Evolutionary conservation across 1,140 invertebrate species (phyloP).

Genomic region (Probaryconus sp.): DNA sequence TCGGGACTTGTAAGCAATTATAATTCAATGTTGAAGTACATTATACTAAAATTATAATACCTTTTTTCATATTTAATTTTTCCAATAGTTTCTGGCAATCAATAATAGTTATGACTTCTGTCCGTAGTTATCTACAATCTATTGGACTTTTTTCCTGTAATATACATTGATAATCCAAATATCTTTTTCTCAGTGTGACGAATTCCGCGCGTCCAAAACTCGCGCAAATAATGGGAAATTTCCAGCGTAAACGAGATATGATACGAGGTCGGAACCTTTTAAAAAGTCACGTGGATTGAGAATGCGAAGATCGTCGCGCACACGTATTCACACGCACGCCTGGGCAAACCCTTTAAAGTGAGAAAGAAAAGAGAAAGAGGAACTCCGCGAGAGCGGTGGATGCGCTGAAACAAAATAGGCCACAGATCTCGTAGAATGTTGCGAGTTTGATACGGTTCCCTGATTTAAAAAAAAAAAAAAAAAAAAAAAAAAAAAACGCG

Average conservation of each 20-base stretch:
- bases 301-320: conserved; percentile 1
- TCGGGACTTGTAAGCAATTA: no score
- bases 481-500: no score
- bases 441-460: conserved; percentile 54
- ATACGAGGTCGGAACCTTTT: conserved; percentile 41
- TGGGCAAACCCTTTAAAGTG: conserved; percentile 7
- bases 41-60: no score
- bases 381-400: conserved; percentile 19
- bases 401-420: conserved; percentile 55
- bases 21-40: no score
- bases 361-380: no score
- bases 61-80: no score
- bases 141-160: no score
- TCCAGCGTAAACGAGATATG: conserved; percentile 41
- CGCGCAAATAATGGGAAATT: conserved; percentile 38
- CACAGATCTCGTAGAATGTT: conserved; percentile 49
- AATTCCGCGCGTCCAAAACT: conserved; percentile 30
- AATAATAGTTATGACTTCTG: no score
- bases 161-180: no score
- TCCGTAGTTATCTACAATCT: no score
- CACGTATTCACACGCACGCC: conserved; percentile 15
- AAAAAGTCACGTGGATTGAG: conserved; percentile 14
- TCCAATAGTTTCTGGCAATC: no score
- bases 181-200: no score
- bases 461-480: conserved; percentile 55